A percentile compares a stretch with the other conserved stretches of the same genome.
phyloP scores from a whole-genome alignment of 2,113 vertebrate genomes.

The Anolis carolinensis region DNA sequence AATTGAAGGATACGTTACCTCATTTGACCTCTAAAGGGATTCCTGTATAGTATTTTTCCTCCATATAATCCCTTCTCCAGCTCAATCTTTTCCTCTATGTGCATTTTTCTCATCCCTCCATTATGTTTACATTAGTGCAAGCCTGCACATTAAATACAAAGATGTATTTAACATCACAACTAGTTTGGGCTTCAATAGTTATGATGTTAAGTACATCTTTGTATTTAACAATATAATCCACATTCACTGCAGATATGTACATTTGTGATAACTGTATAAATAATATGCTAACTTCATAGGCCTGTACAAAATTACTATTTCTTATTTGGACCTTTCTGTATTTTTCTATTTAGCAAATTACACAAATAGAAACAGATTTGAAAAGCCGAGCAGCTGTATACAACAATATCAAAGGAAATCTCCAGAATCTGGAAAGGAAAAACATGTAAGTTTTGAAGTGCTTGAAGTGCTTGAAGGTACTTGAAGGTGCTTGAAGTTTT shows the following conservation, averaged over 20 bases:
- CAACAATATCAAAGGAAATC: slow-evolving; percentile 81
- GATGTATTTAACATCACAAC: background rate
- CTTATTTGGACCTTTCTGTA: background rate
- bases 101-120: too few relatives aligned
- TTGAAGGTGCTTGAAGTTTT: too few relatives aligned
- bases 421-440: slow-evolving; percentile 83
- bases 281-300: background rate
- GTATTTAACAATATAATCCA: background rate
- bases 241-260: background rate
- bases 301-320: background rate
- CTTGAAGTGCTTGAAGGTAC: too few relatives aligned
- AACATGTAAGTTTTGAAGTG: slow-evolving; percentile 81
- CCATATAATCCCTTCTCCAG: too few relatives aligned
- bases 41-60: too few relatives aligned
- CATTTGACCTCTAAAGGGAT: too few relatives aligned
- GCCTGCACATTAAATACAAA: background rate
- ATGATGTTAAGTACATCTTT: too few relatives aligned
- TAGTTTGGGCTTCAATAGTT: background rate
- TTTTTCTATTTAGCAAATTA: slow-evolving; percentile 83
- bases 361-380: slow-evolving; percentile 87
- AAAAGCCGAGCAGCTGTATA: slow-evolving; percentile 82
- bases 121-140: background rate
- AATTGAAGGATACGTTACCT: too few relatives aligned
- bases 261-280: background rate
- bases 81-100: too few relatives aligned